phyloP scores from a whole-genome alignment of 1,140 invertebrate genomes.

The Ceratina calcarata region DNA sequence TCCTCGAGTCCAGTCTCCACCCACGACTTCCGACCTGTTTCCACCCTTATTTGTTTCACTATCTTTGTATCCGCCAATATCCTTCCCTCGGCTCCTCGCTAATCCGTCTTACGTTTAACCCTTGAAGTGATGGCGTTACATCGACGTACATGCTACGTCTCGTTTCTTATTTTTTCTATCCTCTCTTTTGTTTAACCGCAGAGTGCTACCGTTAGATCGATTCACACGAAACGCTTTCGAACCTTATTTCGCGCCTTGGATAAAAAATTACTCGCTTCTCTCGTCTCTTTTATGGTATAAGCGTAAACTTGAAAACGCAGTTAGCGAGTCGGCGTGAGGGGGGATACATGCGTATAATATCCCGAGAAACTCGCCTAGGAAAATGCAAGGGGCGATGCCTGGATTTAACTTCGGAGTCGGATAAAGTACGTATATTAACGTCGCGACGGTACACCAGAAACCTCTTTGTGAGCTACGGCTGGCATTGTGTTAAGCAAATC shows the following conservation, averaged over 20 bases:
- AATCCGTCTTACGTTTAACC: too few relatives aligned
- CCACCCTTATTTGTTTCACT: neutral
- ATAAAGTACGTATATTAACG: slow-evolving; percentile 52
- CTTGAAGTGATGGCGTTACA: too few relatives aligned
- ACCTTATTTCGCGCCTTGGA: too few relatives aligned
- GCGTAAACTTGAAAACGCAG: neutral
- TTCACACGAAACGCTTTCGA: too few relatives aligned
- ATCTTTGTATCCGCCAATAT: neutral
- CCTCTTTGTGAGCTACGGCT: slow-evolving; percentile 32
- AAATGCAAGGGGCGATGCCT: slow-evolving; percentile 32
- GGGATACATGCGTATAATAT: slow-evolving; percentile 32
- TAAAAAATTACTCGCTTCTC: too few relatives aligned
- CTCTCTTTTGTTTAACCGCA: too few relatives aligned
- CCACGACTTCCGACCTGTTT: neutral
- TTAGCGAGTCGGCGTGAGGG: neutral
- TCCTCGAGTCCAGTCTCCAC: slow-evolving; percentile 34
- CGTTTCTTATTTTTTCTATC: too few relatives aligned
- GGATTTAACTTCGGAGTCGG: slow-evolving; percentile 35
- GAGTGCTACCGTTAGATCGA: too few relatives aligned
- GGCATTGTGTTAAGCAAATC: slow-evolving; percentile 27
- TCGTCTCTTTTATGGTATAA: too few relatives aligned
- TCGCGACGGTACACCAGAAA: slow-evolving; percentile 35
- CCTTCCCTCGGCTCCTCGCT: too few relatives aligned
- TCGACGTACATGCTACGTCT: too few relatives aligned
- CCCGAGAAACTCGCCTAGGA: slow-evolving; percentile 30